These are phyloP conservation scores for Leiothrix lutea DNA, from an alignment of 2,113 vertebrate species.

Conservation along the genomic window DNA sequence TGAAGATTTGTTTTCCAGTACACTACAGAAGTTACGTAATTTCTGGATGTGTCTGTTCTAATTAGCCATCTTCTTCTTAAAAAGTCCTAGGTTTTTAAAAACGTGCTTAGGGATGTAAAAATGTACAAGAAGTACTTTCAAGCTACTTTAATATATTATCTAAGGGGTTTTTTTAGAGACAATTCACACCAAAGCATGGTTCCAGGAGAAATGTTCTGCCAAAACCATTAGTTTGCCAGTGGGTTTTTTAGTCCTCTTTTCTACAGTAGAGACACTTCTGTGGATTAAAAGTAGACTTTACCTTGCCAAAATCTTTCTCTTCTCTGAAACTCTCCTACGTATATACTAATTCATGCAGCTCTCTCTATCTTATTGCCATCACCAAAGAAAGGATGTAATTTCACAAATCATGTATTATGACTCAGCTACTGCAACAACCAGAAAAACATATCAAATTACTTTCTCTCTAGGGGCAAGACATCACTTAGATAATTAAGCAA, in stretches of 20 bases:
- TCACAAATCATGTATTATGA: conserved; percentile 44
- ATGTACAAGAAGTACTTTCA: not conserved
- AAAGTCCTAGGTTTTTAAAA: not conserved
- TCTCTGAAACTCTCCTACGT: not conserved
- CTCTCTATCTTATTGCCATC: not conserved
- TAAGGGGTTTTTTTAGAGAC: not conserved
- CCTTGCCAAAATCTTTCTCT: not conserved
- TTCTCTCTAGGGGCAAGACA: conserved; percentile 32
- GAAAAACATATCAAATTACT: conserved; percentile 34
- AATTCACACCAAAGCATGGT: not conserved
- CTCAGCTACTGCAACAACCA: conserved; percentile 35
- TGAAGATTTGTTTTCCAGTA: not conserved
- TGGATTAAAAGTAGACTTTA: not conserved
- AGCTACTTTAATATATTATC: not conserved
- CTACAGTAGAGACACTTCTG: not conserved
- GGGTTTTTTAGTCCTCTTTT: not conserved
- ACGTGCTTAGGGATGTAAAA: not conserved
- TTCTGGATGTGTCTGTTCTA: not conserved
- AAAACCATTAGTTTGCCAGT: not conserved
- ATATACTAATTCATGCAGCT: conserved; percentile 1
- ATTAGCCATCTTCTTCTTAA: not conserved
- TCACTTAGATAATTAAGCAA: conserved; percentile 10
- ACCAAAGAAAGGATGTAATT: conserved; percentile 42
- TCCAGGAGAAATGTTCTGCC: conserved; percentile 17
- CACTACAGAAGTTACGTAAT: not conserved